These are phyloP conservation scores for Cinara cedri DNA, from an alignment of 2,888 invertebrate genomes.

Conservation along the genomic window DNA sequence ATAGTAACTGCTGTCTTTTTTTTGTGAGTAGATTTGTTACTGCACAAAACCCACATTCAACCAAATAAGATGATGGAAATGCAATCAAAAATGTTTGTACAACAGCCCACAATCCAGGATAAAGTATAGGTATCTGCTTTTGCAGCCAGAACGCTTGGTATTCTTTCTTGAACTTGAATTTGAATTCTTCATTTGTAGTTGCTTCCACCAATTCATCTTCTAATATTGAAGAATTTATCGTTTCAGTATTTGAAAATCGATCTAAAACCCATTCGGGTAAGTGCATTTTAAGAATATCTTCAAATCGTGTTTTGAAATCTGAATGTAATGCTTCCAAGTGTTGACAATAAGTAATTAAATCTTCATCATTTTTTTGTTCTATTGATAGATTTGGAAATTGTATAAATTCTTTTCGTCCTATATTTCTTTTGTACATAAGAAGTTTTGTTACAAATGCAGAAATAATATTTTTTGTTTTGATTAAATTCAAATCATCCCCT, in stretches of 20 bases:
- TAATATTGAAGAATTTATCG: slow-evolving; percentile 57
- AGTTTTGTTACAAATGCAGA: slow-evolving; percentile 60
- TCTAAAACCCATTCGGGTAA: slow-evolving; percentile 16
- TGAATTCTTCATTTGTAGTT: slow-evolving; percentile 59
- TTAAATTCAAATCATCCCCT: slow-evolving; percentile 60
- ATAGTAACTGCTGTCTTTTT: too few species aligned
- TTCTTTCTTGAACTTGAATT: slow-evolving; percentile 20
- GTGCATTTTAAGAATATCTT: slow-evolving; percentile 11
- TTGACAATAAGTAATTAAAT: slow-evolving; percentile 58
- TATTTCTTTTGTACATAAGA: slow-evolving; percentile 60
- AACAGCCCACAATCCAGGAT: slow-evolving; percentile 6
- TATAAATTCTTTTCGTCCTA: slow-evolving; percentile 58
- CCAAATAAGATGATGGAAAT: too few species aligned
- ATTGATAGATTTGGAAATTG: slow-evolving; percentile 34
- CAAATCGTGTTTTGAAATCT: neutral
- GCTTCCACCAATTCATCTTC: slow-evolving; percentile 60
- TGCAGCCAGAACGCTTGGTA: neutral
- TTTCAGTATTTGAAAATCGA: slow-evolving; percentile 50
- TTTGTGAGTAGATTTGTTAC: too few species aligned
- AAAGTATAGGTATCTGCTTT: neutral
- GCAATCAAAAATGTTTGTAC: neutral
- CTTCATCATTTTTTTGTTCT: slow-evolving; percentile 51
- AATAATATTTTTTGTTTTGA: slow-evolving; percentile 61
- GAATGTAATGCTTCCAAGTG: slow-evolving; percentile 59
- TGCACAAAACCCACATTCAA: too few species aligned